Base-by-base conservation (phyloP, 2,888 invertebrate genomes). In the Cephus spinipes region DNA sequence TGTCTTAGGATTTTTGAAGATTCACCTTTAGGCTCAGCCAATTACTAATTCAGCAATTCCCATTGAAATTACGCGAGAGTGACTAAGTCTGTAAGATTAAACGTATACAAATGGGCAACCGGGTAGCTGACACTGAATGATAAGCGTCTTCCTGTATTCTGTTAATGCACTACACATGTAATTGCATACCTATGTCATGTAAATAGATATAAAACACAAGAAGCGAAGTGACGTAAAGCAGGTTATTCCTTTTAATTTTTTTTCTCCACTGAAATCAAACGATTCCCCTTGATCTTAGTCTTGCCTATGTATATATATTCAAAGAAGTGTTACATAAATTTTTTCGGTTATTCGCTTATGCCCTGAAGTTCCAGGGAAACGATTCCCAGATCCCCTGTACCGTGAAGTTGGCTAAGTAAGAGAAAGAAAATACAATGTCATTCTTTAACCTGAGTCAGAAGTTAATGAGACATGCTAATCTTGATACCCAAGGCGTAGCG, bases 381-480 rank as follows among this genome's bases (percentile, higher is more conserved):
- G 23, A 23, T 55, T 55, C 55, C 9, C 55, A 55, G 55, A 23
- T 55, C 55, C 55, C 55, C 55, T 55, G 55, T 55, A 55, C 55
- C 55, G 55, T 55, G 55, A 55, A 55, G 55, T 55, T 55, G 55
- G 55, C 55, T 55, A 55, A 55, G 23, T 55, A 55, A 55, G 2
- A 55, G 55, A 55, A 55, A 23, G 23, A 55, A 55, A 55, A 55
- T 55, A 55, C 55, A 55, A 55, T 55, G 55, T 33, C 71, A 71
- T 33, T 31, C 33, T 30, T 32, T 30, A 69, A 40, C 33, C 69
- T 55, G 69, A 74, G 74, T 77, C 36, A 77, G 55, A 75, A 77
- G 77, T 77, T 75, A 77, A 77, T 77, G 77, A 71, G 77, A 74
- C 77, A 77, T 77, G 74, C 74, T 77, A 68, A 73, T 77, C 69